These are phyloP conservation scores for Lepidochrysops patricia DNA, from an alignment of 2,888 invertebrate species.

Conservation along the genomic window DNA sequence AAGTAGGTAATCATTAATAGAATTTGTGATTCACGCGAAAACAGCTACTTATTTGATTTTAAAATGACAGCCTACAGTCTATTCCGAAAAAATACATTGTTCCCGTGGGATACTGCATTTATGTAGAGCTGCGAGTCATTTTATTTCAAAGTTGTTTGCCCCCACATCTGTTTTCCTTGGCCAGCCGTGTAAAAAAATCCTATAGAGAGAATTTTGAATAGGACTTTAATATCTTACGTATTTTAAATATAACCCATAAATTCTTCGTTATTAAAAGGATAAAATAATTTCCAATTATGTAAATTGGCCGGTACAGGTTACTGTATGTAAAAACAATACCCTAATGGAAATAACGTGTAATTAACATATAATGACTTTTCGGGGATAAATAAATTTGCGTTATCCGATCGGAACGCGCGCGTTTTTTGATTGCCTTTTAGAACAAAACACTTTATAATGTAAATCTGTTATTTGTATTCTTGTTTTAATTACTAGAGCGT, in stretches of 20 bases:
- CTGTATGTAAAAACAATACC: conserved; percentile 31
- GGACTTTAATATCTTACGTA: no score
- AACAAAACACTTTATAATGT: conserved; percentile 9
- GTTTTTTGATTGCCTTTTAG: conserved; percentile 10
- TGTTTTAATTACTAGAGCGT: conserved; percentile 2
- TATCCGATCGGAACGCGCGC: conserved; percentile 3
- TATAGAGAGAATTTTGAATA: no score
- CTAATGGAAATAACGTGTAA: conserved; percentile 38
- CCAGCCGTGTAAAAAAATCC: no score
- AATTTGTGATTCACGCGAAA: no score
- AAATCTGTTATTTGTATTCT: neutral
- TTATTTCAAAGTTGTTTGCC: no score
- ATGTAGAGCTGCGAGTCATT: no score
- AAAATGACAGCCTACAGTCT: no score
- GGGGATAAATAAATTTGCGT: conserved; percentile 14
- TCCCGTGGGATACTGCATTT: no score
- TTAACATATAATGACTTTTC: conserved; percentile 23
- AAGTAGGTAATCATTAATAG: no score
- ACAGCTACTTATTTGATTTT: no score
- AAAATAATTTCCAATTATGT: conserved; percentile 30
- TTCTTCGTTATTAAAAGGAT: neutral
- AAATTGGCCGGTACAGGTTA: conserved; percentile 36
- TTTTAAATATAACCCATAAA: neutral
- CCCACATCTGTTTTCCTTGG: no score
- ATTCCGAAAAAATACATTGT: no score